Conservation (phyloP, 2,797 vertebrate species). For the Pempheris klunzingeri region DNA sequence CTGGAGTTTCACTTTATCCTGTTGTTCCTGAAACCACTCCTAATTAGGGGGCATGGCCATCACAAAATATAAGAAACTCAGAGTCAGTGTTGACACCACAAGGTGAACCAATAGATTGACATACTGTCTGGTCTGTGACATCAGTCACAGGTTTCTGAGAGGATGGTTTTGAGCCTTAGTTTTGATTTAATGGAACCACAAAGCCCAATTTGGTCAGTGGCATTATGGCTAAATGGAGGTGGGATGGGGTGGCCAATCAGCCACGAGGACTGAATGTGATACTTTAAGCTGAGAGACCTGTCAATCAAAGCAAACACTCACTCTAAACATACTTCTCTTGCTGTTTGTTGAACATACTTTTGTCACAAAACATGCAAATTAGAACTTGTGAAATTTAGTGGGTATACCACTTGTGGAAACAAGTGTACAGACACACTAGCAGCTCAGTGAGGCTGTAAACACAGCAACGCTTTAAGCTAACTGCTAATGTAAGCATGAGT, state of each 20-base stretch:
- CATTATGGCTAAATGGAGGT: neutral
- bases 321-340: neutral
- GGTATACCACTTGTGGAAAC: neutral
- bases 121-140: neutral
- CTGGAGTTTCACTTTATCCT: slow-evolving; percentile 28
- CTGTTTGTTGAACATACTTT: neutral
- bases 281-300: neutral
- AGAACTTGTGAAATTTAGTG: neutral
- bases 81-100: neutral
- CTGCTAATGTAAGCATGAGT: neutral
- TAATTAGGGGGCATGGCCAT: neutral
- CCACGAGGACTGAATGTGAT: neutral
- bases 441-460: too few species aligned
- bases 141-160: neutral
- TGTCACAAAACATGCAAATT: too few species aligned
- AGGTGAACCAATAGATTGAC: neutral
- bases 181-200: neutral
- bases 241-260: neutral
- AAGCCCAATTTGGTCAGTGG: neutral
- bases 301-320: slow-evolving; percentile 4
- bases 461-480: neutral
- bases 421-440: too few species aligned
- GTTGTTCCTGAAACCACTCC: slow-evolving; percentile 1
- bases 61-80: neutral
- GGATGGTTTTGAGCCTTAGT: neutral